Evolutionary conservation across 2,888 invertebrate species (phyloP).

Genomic region (Synergus itoensis): DNA sequence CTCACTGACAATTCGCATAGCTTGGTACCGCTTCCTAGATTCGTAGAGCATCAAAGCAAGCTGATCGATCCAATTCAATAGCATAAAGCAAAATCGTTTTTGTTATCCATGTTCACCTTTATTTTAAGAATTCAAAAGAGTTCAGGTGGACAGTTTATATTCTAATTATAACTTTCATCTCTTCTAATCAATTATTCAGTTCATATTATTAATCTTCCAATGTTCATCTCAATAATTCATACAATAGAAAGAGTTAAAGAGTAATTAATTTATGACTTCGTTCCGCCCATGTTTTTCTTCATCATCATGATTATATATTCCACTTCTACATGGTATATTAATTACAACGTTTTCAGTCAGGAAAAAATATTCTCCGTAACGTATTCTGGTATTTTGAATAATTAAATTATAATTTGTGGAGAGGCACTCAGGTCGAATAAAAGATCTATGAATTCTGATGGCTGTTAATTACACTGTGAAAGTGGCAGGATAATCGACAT

Average conservation of each 20-base stretch:
- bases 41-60: background rate
- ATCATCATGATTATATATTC: background rate
- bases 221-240: background rate
- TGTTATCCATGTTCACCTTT: background rate
- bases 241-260: background rate
- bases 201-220: background rate
- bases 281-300: slow-evolving; percentile 6
- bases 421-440: background rate
- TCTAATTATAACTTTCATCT: background rate
- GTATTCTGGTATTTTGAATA: background rate
- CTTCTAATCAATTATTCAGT: background rate
- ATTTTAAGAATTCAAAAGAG: too few relatives aligned
- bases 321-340: background rate
- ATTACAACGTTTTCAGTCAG: background rate
- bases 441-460: background rate
- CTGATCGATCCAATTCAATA: slow-evolving; percentile 4
- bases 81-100: background rate
- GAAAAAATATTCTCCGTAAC: background rate
- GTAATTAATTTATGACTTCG: background rate
- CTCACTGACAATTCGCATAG: slow-evolving; percentile 51
- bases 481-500: slow-evolving; percentile 35
- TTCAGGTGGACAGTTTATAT: background rate
- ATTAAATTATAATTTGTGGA: background rate
- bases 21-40: slow-evolving; percentile 37
- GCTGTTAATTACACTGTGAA: slow-evolving; percentile 32